Conservation (phyloP, 2,797 vertebrate species). For the Nyctalus aviator region DNA sequence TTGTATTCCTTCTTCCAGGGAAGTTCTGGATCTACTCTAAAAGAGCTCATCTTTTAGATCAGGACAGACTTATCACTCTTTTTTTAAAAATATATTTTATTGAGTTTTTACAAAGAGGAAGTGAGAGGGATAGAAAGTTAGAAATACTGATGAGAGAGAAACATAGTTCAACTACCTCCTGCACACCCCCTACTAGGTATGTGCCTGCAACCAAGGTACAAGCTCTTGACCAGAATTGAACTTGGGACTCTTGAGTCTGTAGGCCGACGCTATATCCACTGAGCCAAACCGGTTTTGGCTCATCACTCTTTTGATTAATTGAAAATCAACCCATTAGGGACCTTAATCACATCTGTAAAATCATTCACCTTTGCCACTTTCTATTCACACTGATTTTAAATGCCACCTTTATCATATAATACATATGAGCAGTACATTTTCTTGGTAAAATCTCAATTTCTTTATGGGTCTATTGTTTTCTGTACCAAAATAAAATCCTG, state of each 20-base stretch:
- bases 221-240: no score
- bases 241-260: no score
- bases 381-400: constrained; percentile 12
- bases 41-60: not conserved
- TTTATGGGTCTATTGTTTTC: not conserved
- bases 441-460: not conserved
- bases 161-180: no score
- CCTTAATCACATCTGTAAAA: not conserved
- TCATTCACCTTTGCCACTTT: not conserved
- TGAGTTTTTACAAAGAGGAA: no score
- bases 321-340: not conserved
- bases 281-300: no score
- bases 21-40: not conserved
- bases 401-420: not conserved
- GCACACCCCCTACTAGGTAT: no score
- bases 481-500: not conserved
- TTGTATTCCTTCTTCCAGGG: not conserved
- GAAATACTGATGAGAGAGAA: no score
- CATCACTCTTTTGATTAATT: not conserved
- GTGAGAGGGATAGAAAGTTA: no score
- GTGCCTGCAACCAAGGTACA: no score
- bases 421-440: not conserved
- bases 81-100: no score
- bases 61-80: not conserved
- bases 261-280: no score